Conservation (phyloP, 2,113 vertebrate species). For the Egretta garzetta region DNA sequence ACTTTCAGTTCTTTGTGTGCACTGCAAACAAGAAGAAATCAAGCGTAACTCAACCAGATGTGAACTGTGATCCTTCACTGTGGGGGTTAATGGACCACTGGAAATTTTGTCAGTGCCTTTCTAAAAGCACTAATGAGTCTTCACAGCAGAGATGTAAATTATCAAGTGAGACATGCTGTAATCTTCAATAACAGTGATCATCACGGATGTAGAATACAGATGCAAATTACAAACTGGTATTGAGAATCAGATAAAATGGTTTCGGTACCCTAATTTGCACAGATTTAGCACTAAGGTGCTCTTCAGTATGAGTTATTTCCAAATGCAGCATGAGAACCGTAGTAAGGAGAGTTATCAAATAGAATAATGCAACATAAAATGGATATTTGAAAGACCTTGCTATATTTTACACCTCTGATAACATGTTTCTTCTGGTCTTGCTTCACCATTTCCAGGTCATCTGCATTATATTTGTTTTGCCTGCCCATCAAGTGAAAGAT, state of each 20-base stretch:
- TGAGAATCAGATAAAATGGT: not conserved
- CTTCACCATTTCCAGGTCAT: not conserved
- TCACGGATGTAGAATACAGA: not conserved
- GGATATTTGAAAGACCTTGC: not conserved
- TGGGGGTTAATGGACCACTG: not conserved
- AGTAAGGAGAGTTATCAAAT: not conserved
- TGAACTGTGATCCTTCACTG: not conserved
- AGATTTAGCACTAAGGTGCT: not conserved
- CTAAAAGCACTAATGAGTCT: not conserved
- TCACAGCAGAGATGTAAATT: not conserved
- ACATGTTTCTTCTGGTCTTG: not conserved
- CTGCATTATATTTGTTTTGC: not conserved
- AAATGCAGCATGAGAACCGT: not conserved
- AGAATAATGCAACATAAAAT: not conserved
- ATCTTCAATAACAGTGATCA: not conserved
- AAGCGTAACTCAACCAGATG: not conserved
- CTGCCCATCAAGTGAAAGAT: not conserved
- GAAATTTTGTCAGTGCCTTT: not conserved
- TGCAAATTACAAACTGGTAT: not conserved
- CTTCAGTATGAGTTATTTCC: not conserved
- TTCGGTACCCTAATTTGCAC: not conserved
- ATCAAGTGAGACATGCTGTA: not conserved
- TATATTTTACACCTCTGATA: not conserved
- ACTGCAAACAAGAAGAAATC: not conserved
- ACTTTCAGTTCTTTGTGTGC: not conserved